These are phyloP conservation scores for Proales similis DNA, from an alignment of 1,140 invertebrate genomes.

Conservation along the genomic window DNA sequence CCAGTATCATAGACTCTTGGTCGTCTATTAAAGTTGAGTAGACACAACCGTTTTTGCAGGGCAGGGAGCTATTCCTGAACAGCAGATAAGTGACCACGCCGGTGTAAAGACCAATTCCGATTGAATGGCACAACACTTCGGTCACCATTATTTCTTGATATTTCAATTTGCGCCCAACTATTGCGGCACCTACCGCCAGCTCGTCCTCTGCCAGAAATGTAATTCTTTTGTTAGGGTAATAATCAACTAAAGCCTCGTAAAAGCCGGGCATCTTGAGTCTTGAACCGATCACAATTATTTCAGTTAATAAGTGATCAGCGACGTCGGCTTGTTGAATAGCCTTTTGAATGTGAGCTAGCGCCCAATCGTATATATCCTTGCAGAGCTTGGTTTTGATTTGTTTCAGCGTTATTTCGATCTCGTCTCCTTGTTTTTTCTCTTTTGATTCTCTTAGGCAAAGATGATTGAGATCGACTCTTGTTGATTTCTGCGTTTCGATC, in stretches of 20 bases:
- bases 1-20: slow-evolving; percentile 24
- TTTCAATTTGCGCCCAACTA: slow-evolving; percentile 32
- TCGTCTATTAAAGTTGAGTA: slow-evolving; percentile 33
- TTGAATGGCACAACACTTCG: slow-evolving; percentile 24
- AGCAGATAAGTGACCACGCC: slow-evolving; percentile 33
- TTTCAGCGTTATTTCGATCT: slow-evolving; percentile 10
- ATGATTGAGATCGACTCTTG: too few species aligned
- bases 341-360: slow-evolving; percentile 23
- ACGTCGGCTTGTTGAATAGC: slow-evolving; percentile 23
- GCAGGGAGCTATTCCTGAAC: slow-evolving; percentile 26
- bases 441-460: not conserved
- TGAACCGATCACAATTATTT: slow-evolving; percentile 28
- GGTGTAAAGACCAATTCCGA: slow-evolving; percentile 32
- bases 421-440: not conserved
- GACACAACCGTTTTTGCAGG: slow-evolving; percentile 23
- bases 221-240: slow-evolving; percentile 28
- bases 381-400: slow-evolving; percentile 3
- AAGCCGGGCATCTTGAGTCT: slow-evolving; percentile 13
- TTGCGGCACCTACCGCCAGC: slow-evolving; percentile 27
- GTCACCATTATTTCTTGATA: slow-evolving; percentile 37
- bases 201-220: slow-evolving; percentile 22
- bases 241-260: slow-evolving; percentile 8
- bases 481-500: too few species aligned
- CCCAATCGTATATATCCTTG: slow-evolving; percentile 37
- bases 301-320: slow-evolving; percentile 9